phyloP scores from a whole-genome alignment of 2,113 vertebrate genomes.

The Ammodytes dubius region DNA sequence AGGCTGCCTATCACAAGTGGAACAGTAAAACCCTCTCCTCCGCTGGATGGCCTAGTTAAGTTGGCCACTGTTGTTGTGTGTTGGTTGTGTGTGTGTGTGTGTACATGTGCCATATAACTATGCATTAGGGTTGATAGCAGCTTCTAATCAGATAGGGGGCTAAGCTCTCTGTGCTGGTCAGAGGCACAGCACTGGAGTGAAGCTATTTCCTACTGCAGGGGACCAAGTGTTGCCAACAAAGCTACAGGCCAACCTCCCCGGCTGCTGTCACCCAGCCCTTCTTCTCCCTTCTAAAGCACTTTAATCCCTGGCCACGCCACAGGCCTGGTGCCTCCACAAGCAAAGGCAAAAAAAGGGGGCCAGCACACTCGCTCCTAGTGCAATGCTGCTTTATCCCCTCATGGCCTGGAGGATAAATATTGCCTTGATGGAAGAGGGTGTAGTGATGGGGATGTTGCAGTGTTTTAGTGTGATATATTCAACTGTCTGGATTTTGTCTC shows the following conservation, averaged over 20 bases:
- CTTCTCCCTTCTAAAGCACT: conserved; percentile 31
- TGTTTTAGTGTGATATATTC: conserved; percentile 20
- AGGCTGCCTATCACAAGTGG: conserved; percentile 71
- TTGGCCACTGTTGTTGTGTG: conserved; percentile 16
- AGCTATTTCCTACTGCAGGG: conserved; percentile 53
- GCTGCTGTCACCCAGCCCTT: conserved; percentile 6
- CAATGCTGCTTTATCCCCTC: not conserved
- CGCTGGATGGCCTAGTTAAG: conserved; percentile 57
- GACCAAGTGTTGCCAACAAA: conserved; percentile 21
- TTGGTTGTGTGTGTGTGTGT: not conserved
- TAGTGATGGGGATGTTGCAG: not conserved
- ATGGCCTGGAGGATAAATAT: conserved; percentile 4
- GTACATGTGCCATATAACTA: too few species aligned
- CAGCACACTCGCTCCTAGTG: conserved; percentile 1
- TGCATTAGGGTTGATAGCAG: conserved; percentile 37
- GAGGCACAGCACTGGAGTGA: conserved; percentile 28
- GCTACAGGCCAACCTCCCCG: conserved; percentile 32
- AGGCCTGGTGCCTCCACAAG: conserved; percentile 53
- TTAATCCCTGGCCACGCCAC: conserved; percentile 62
- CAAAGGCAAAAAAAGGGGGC: conserved; percentile 16
- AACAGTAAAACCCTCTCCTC: conserved; percentile 65
- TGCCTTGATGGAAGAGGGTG: not conserved
- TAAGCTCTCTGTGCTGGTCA: conserved; percentile 36
- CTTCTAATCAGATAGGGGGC: conserved; percentile 15
- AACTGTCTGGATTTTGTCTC: conserved; percentile 8